A percentile compares a stretch with the other conserved stretches of the same genome.
Evolutionary conservation across 2,113 vertebrate genomes (phyloP).

Genomic region (Chinchilla lanigera): DNA sequence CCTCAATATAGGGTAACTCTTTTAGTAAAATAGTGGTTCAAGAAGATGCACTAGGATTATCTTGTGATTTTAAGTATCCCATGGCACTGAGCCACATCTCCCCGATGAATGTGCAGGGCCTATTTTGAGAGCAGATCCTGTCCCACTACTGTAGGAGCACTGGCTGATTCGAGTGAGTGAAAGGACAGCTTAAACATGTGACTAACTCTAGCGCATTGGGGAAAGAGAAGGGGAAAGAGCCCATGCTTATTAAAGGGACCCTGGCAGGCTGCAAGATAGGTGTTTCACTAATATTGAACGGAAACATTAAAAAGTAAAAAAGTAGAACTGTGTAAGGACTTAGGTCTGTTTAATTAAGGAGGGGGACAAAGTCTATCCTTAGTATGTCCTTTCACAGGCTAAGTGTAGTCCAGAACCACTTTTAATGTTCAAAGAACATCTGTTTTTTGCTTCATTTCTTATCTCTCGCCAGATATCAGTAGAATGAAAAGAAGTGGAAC

Average conservation of each 20-base stretch:
- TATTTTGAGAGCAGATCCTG: constrained; percentile 55
- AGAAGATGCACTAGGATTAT: constrained; percentile 26
- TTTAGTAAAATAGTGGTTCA: constrained; percentile 46
- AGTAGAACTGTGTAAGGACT: constrained; percentile 20
- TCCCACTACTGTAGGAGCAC: not conserved
- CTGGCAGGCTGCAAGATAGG: not conserved
- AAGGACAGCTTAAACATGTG: not conserved
- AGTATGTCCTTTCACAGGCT: constrained; percentile 25
- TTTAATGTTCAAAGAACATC: constrained; percentile 15
- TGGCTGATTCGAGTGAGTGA: not conserved
- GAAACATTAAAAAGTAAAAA: not conserved
- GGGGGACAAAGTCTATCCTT: not conserved
- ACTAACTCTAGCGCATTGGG: constrained; percentile 6
- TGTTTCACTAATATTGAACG: constrained; percentile 18
- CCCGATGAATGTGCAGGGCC: constrained; percentile 1
- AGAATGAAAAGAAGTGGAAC: not conserved
- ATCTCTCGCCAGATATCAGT: not conserved
- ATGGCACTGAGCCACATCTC: constrained; percentile 27
- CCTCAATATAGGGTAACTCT: not conserved
- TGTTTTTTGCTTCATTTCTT: constrained; percentile 46
- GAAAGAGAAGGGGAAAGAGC: not conserved
- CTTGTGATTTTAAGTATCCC: constrained; percentile 42
- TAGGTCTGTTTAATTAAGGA: constrained; percentile 35
- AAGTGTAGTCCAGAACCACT: constrained; percentile 49
- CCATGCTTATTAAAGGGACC: constrained; percentile 15